Conservation (phyloP, 2,797 vertebrate species). For the Dendrocincla fuliginosa region DNA sequence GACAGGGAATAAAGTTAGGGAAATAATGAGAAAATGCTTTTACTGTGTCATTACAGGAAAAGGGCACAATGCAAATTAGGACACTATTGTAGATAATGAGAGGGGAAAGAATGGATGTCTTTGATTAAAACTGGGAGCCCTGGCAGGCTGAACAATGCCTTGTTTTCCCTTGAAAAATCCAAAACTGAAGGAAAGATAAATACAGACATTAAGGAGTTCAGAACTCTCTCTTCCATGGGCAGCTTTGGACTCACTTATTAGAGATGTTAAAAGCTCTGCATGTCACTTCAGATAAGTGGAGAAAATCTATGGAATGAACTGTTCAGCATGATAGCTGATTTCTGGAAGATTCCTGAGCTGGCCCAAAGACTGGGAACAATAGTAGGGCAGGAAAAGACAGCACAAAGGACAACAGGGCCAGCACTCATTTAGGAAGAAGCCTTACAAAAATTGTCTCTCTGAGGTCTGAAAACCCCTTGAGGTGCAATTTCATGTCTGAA, state of each 20-base stretch:
- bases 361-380: neutral
- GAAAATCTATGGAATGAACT: neutral
- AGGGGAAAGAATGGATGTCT: neutral
- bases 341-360: neutral
- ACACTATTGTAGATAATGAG: neutral
- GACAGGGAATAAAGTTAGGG: neutral
- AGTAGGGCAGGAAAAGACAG: neutral
- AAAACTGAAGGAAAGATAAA: neutral
- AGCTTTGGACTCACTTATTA: neutral
- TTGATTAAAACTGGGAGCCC: neutral
- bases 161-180: neutral
- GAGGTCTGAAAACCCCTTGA: neutral
- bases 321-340: neutral
- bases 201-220: neutral
- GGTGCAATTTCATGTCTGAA: neutral
- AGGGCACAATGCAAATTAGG: neutral
- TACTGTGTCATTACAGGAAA: neutral
- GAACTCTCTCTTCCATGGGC: neutral
- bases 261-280: neutral
- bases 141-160: neutral
- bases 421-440: neutral
- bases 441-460: neutral
- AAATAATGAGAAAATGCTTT: constrained; percentile 20
- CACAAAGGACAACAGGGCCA: fast-evolving
- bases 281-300: neutral